Percentiles rank a stretch among this genome's conserved stretches.
Conservation (phyloP, 2,797 vertebrate species). For the Parotocinclus haroldoi region DNA sequence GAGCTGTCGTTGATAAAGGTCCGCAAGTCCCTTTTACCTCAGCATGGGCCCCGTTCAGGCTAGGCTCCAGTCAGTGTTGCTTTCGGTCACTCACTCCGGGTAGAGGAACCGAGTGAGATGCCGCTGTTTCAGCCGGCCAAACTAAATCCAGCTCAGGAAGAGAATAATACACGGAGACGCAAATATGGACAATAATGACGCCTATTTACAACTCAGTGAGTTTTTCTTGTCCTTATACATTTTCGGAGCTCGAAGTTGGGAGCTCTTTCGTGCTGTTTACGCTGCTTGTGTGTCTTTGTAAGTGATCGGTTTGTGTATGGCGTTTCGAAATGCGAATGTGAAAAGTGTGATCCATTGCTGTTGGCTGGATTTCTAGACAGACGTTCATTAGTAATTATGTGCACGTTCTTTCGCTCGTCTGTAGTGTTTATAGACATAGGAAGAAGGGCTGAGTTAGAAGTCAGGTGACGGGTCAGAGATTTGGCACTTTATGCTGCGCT, state of each 20-base stretch:
- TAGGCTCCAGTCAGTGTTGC: constrained; percentile 58
- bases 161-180: constrained; percentile 54
- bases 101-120: constrained; percentile 74
- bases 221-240: constrained; percentile 43
- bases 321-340: neutral
- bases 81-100: constrained; percentile 62
- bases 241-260: neutral
- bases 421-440: neutral
- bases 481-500: constrained; percentile 6
- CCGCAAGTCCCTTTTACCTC: constrained; percentile 62
- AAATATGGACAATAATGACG: constrained; percentile 75
- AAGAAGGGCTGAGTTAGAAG: constrained; percentile 28
- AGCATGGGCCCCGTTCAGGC: constrained; percentile 61
- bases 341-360: neutral
- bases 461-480: constrained; percentile 65
- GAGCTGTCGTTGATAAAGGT: constrained; percentile 63
- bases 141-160: constrained; percentile 54
- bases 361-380: neutral
- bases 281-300: neutral
- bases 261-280: constrained; percentile 2
- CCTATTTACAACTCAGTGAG: constrained; percentile 73
- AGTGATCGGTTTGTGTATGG: neutral
- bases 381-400: neutral
- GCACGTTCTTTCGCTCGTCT: neutral
- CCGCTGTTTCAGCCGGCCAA: constrained; percentile 55